Percentiles rank a stretch among this genome's conserved stretches.
phyloP scores from a whole-genome alignment of 2,113 vertebrate genomes.

The Larimichthys polyactis region DNA sequence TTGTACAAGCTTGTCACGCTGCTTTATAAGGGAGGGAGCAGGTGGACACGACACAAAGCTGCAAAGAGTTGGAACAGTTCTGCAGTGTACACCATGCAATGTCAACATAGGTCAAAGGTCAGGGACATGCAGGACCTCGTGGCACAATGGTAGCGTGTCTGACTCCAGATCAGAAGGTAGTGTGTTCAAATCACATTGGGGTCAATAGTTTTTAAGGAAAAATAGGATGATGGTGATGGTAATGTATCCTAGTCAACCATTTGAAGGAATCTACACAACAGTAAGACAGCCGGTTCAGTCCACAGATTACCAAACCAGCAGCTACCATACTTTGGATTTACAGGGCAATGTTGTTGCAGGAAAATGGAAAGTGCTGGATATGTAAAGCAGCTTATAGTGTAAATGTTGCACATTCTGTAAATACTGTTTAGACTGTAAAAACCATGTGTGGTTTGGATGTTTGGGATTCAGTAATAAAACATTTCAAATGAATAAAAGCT shows the following conservation, averaged over 20 bases:
- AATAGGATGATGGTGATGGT: no score
- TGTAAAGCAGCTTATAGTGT: not conserved
- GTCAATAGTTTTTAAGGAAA: not conserved
- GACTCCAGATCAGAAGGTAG: slow-evolving; percentile 50
- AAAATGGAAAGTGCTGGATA: not conserved
- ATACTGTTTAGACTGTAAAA: not conserved
- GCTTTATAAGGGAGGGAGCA: not conserved
- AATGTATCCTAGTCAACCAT: no score
- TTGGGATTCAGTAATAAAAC: not conserved
- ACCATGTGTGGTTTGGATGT: slow-evolving; percentile 7
- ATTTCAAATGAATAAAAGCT: not conserved
- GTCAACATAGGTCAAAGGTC: not conserved
- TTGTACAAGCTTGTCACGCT: not conserved
- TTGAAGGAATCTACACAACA: no score
- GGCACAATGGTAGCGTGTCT: slow-evolving; percentile 30
- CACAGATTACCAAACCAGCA: not conserved
- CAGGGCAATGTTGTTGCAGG: no score
- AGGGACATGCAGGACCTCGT: not conserved
- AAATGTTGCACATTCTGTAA: not conserved
- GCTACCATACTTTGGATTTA: not conserved
- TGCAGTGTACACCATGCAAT: no score
- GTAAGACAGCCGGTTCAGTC: no score
- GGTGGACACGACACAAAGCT: no score
- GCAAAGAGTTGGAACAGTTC: not conserved
- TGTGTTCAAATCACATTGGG: slow-evolving; percentile 40